Conservation (phyloP, 2,888 invertebrate genomes). For the Eupithecia pulchellata region DNA sequence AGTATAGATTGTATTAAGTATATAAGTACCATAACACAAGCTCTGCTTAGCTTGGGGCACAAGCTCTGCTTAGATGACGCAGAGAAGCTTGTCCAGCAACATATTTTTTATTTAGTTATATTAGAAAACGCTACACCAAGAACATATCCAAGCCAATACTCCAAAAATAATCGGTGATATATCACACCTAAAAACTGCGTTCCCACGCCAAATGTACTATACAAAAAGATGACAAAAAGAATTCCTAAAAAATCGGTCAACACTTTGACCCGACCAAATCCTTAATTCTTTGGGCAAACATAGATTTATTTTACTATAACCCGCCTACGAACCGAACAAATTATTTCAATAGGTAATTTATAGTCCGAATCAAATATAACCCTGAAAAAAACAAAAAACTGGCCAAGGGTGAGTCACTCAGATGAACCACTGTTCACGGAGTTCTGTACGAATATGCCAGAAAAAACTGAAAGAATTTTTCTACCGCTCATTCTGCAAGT, state of each 20-base stretch:
- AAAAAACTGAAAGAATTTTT: not conserved
- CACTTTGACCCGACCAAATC: constrained; percentile 47
- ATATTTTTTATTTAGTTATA: too few relatives aligned
- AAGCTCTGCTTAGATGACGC: too few relatives aligned
- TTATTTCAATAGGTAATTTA: constrained; percentile 79
- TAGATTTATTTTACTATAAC: constrained; percentile 59
- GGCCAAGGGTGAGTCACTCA: not conserved
- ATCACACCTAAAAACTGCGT: constrained; percentile 17
- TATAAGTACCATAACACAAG: too few relatives aligned
- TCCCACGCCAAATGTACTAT: constrained; percentile 34
- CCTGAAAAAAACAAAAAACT: not conserved
- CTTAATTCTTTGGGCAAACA: constrained; percentile 60
- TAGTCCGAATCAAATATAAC: constrained; percentile 58
- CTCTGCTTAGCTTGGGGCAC: too few relatives aligned
- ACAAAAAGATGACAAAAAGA: constrained; percentile 20
- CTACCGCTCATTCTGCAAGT: constrained; percentile 35
- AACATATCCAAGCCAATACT: not conserved
- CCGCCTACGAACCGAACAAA: constrained; percentile 81
- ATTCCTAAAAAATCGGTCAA: constrained; percentile 43
- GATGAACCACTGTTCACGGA: not conserved
- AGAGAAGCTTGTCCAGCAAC: too few relatives aligned
- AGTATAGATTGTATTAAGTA: too few relatives aligned
- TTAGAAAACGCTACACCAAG: too few relatives aligned
- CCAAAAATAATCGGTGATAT: not conserved
- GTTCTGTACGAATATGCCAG: not conserved